Evolutionary conservation across 1,140 invertebrate genomes (phyloP).

Genomic region (Paraescarpia echinospica): DNA sequence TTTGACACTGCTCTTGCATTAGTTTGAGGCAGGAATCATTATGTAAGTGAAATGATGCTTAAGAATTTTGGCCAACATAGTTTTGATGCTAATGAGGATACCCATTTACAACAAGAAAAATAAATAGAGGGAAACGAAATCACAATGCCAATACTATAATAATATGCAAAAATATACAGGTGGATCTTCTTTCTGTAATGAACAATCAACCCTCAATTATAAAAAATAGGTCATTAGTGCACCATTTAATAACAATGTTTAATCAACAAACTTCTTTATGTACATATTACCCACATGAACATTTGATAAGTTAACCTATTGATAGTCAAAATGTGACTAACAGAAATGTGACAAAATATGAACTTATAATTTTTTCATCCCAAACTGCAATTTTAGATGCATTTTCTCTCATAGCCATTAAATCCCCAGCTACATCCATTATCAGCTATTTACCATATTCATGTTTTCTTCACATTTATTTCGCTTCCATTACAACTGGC

Average conservation of each 20-base stretch:
- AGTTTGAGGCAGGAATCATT: neutral
- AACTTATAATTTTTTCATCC: neutral
- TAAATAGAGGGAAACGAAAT: neutral
- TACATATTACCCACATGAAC: neutral
- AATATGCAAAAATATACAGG: neutral
- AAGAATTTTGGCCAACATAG: neutral
- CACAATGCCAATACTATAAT: neutral
- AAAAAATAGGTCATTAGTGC: neutral
- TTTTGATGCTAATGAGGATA: neutral
- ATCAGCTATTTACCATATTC: neutral
- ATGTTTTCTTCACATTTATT: neutral
- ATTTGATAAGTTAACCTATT: neutral
- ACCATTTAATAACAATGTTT: neutral
- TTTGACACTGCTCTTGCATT: neutral
- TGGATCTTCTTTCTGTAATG: neutral
- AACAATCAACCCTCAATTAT: neutral
- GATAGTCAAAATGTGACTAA: neutral
- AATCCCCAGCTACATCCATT: neutral
- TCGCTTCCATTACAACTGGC: neutral
- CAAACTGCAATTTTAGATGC: neutral
- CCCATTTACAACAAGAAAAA: neutral
- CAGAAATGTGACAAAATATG: neutral
- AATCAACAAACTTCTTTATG: neutral
- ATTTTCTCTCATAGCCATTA: neutral
- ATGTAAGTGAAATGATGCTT: neutral